These are phyloP conservation scores for Phoenicopterus ruber DNA, from an alignment of 2,113 vertebrate genomes.

Conservation along the genomic window DNA sequence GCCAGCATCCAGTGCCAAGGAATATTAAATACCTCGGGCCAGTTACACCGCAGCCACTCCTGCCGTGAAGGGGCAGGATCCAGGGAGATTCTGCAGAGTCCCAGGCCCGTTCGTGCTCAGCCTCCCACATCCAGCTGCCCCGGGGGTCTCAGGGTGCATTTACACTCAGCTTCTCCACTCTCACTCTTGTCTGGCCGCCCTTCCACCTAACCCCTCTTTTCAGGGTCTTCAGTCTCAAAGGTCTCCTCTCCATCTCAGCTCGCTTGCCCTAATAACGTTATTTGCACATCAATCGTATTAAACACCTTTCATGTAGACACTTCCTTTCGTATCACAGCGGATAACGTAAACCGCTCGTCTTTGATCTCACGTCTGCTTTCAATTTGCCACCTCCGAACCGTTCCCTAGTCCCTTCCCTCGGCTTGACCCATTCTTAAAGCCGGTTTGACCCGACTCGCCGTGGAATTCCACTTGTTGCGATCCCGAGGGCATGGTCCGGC, in stretches of 20 bases:
- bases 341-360: background rate
- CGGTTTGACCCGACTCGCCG: rapidly evolving
- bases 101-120: background rate
- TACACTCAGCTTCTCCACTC: background rate
- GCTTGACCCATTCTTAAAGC: background rate
- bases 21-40: background rate
- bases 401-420: background rate
- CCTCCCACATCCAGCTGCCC: background rate
- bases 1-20: background rate
- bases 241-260: background rate
- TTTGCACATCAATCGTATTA: background rate
- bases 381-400: background rate
- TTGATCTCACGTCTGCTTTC: background rate
- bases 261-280: background rate
- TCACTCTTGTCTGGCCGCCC: background rate
- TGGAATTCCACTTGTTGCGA: background rate
- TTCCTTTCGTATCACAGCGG: background rate
- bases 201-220: background rate
- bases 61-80: background rate
- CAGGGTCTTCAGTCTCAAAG: background rate
- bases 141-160: background rate
- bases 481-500: background rate
- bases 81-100: background rate
- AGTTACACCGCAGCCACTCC: background rate
- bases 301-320: background rate